Conservation (phyloP, 2,888 invertebrate species). For the Xylota segnis region DNA sequence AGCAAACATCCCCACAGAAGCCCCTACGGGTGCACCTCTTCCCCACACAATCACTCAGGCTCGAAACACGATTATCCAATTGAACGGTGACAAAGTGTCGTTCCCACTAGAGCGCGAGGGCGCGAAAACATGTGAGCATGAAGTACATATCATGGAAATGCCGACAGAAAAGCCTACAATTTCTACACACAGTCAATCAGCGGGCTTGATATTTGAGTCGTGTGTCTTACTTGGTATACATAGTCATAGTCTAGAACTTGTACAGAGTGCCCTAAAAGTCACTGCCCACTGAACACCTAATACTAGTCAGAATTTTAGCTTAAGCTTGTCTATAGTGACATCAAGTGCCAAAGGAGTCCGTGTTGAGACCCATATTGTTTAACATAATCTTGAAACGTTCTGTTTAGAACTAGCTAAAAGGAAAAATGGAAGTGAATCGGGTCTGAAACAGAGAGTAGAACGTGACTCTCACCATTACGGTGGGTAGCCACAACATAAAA, state of each 20-base stretch:
- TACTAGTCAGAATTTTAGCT: too few relatives aligned
- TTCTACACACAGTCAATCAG: conserved; percentile 22
- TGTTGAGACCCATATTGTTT: too few relatives aligned
- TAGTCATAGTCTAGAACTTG: not conserved
- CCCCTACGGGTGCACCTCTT: conserved; percentile 37
- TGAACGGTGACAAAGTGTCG: conserved; percentile 75
- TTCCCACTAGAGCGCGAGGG: conserved; percentile 70
- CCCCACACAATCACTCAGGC: conserved; percentile 44
- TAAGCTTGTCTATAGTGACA: too few relatives aligned
- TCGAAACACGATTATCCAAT: conserved; percentile 75
- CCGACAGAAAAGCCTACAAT: conserved; percentile 59
- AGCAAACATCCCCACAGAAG: conserved; percentile 9
- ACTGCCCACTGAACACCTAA: not conserved
- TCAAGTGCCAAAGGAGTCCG: too few relatives aligned
- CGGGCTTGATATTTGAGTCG: conserved; percentile 45
- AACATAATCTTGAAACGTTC: too few relatives aligned
- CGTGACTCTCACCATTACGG: too few relatives aligned
- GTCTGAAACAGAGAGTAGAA: too few relatives aligned
- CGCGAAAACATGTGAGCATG: conserved; percentile 60
- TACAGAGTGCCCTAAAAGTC: conserved; percentile 32
- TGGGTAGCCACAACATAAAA: too few relatives aligned
- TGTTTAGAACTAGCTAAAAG: too few relatives aligned
- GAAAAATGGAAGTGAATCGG: too few relatives aligned
- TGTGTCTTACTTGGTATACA: conserved; percentile 51
- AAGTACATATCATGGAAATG: conserved; percentile 44